phyloP scores from a whole-genome alignment of 2,113 vertebrate species.

The Leucopsar rothschildi region DNA sequence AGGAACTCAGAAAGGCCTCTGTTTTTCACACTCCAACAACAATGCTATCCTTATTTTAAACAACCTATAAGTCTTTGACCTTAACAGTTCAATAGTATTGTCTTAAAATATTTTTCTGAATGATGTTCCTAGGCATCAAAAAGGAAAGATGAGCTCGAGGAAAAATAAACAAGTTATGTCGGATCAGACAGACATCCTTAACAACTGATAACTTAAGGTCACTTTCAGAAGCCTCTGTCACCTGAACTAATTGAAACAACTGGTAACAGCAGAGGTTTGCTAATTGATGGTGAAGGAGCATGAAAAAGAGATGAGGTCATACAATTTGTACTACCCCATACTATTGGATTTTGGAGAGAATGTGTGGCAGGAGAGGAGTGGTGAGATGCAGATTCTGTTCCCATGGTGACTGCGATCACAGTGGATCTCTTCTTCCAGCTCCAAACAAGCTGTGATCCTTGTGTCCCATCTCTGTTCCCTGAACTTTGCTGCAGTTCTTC shows the following conservation, averaged over 20 bases:
- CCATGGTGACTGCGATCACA: not conserved
- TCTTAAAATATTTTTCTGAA: constrained; percentile 20
- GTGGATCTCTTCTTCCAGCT: not conserved
- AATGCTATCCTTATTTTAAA: constrained; percentile 1
- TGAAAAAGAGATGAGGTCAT: constrained; percentile 9
- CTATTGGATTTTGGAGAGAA: not conserved
- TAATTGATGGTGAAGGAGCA: not conserved
- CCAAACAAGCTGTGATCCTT: not conserved
- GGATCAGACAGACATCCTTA: not conserved
- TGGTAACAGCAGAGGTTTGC: constrained; percentile 6
- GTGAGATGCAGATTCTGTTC: not conserved
- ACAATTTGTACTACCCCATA: not conserved
- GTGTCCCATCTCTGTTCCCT: not conserved
- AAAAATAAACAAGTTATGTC: constrained; percentile 12
- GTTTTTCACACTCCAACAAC: not conserved
- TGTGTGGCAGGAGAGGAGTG: not conserved
- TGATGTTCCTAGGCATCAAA: constrained; percentile 6
- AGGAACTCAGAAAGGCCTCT: no score
- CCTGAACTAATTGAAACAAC: constrained; percentile 20
- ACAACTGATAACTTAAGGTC: constrained; percentile 18
- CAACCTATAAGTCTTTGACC: not conserved
- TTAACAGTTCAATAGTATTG: not conserved
- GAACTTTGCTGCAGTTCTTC: not conserved
- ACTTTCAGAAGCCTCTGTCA: not conserved
- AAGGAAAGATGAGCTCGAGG: not conserved